Evolutionary conservation across 2,113 vertebrate genomes (phyloP).

Genomic region (Semnornis frantzii): DNA sequence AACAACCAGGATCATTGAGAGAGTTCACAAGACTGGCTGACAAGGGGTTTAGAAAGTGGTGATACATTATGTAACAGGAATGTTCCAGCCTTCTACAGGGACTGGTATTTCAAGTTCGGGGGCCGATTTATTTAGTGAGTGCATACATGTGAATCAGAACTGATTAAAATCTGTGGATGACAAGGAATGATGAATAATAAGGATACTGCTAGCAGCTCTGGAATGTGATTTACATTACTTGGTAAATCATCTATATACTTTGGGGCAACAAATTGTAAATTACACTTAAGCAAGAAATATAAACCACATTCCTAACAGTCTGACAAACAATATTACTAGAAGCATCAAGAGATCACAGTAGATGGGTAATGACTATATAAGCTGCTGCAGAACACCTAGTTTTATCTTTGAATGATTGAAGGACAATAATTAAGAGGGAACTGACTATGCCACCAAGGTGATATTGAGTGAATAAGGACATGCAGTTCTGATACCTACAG

Average conservation of each 20-base stretch:
- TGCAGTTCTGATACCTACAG: not conserved
- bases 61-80: not conserved
- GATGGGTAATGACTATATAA: not conserved
- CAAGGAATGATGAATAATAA: not conserved
- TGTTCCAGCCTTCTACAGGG: not conserved
- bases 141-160: not conserved
- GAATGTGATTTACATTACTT: not conserved
- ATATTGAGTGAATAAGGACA: not conserved
- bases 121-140: not conserved
- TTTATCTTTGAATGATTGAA: not conserved
- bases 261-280: not conserved
- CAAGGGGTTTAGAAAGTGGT: not conserved
- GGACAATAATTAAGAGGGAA: not conserved
- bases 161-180: not conserved
- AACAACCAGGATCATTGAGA: not conserved
- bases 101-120: not conserved
- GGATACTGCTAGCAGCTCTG: not conserved
- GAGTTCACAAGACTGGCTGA: rapidly evolving
- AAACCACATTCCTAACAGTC: rapidly evolving
- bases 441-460: not conserved
- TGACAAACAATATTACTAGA: not conserved
- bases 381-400: not conserved
- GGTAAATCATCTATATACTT: not conserved
- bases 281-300: not conserved
- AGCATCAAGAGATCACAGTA: not conserved